A percentile compares a stretch with the other conserved stretches of the same genome.
Evolutionary conservation across 2,113 vertebrate genomes (phyloP).

Genomic region (Notothenia rossii): DNA sequence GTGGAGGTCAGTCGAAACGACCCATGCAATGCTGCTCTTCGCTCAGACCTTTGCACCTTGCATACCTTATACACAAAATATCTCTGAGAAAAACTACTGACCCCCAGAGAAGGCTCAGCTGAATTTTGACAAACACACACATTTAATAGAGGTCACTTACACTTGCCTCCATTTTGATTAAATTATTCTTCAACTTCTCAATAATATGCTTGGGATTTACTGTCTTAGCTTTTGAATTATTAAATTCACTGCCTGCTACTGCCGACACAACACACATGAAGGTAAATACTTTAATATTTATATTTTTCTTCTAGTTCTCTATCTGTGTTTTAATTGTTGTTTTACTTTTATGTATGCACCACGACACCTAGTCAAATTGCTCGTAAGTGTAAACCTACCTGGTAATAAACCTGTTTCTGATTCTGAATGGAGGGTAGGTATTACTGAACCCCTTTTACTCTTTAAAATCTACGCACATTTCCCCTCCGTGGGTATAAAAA

Average conservation of each 20-base stretch:
- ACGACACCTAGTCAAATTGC: no score
- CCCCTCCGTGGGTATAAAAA: no score
- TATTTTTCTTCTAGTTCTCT: no score
- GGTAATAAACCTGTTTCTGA: no score
- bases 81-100: constrained; percentile 73
- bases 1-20: not conserved
- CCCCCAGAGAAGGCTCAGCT: not conserved
- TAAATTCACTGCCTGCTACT: not conserved
- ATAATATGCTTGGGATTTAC: not conserved
- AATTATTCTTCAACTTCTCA: not conserved
- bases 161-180: no score
- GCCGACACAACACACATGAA: not conserved
- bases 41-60: not conserved
- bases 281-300: no score
- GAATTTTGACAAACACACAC: no score
- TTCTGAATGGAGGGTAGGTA: not conserved
- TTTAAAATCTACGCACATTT: not conserved
- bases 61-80: not conserved
- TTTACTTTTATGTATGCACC: no score
- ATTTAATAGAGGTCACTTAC: no score
- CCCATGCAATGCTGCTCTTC: not conserved
- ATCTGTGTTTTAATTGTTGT: no score
- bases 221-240: not conserved
- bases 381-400: no score
- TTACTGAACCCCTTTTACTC: not conserved